Percentiles rank a stretch among this genome's conserved stretches.
Conservation (phyloP, 92 coral and sea anemone species). For the Epizoanthus scotinus region DNA sequence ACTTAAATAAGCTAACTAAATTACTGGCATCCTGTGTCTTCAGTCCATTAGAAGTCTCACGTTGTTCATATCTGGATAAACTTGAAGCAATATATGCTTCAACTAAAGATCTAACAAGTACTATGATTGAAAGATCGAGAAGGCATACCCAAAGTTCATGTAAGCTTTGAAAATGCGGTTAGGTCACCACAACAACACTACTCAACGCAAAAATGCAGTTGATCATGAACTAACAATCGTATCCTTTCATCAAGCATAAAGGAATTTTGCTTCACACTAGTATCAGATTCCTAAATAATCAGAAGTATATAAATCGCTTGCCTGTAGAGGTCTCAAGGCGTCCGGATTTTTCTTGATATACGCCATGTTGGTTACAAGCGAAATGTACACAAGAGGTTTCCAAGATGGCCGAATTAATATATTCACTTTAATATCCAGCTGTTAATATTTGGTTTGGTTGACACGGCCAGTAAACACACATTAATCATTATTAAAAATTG, state of each 20-base stretch:
- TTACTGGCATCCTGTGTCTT: neutral
- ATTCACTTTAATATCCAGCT: slow-evolving; percentile 50
- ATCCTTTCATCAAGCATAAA: neutral
- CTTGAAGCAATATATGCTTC: neutral
- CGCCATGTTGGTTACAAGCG: slow-evolving; percentile 88
- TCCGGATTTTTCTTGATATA: slow-evolving; percentile 97
- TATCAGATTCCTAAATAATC: neutral
- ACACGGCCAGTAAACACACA: slow-evolving; percentile 52
- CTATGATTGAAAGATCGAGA: neutral
- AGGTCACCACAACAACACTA: neutral
- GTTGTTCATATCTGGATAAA: neutral
- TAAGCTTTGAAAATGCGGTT: too few relatives aligned
- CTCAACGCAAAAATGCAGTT: slow-evolving; percentile 23
- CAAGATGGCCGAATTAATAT: slow-evolving; percentile 54
- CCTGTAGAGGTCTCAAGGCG: slow-evolving; percentile 89
- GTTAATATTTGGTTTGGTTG: slow-evolving; percentile 78
- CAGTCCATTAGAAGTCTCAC: neutral
- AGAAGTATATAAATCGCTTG: slow-evolving; percentile 54
- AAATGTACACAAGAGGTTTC: slow-evolving; percentile 46
- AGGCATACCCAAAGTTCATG: neutral
- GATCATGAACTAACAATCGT: too few relatives aligned
- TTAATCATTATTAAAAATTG: slow-evolving; percentile 4
- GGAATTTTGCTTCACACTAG: neutral
- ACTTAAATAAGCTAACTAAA: neutral
- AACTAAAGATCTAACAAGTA: neutral